Percentiles rank a stretch among this genome's conserved stretches.
These are phyloP conservation scores for Anguilla megastoma DNA, from an alignment of 2,797 vertebrate genomes.

Conservation along the genomic window DNA sequence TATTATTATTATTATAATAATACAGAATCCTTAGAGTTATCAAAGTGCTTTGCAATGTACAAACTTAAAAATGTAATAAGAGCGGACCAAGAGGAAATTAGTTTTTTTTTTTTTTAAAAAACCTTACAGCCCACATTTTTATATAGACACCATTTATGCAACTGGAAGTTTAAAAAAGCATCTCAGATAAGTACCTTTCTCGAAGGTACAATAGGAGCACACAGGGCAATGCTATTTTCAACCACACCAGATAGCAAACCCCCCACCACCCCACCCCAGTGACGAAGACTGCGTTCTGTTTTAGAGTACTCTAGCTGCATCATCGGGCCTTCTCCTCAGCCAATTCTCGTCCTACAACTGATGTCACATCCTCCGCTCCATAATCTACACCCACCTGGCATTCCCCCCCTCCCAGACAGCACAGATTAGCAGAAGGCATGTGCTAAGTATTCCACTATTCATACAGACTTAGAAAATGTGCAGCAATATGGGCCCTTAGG, in stretches of 20 bases:
- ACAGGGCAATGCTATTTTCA: conserved; percentile 7
- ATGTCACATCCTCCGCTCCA: conserved; percentile 15
- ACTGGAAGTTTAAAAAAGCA: neutral
- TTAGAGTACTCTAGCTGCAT: neutral
- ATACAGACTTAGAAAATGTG: neutral
- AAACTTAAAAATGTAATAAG: neutral
- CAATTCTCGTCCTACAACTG: neutral
- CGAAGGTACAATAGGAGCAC: neutral
- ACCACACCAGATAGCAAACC: neutral
- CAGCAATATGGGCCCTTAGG: neutral
- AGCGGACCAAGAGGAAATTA: no score
- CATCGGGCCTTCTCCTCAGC: neutral
- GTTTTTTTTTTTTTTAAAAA: neutral
- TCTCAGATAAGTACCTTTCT: neutral
- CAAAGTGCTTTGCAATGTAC: neutral
- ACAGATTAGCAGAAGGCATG: neutral
- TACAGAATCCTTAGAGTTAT: neutral
- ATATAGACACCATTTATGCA: neutral
- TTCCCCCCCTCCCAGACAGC: neutral
- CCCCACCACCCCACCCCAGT: neutral
- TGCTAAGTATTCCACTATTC: neutral
- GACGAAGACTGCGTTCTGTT: conserved; percentile 1
- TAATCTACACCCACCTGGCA: conserved; percentile 14
- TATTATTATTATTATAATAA: no score
- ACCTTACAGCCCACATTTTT: neutral